phyloP scores from a whole-genome alignment of 2,888 invertebrate genomes.

The Luffia ferchaultella region DNA sequence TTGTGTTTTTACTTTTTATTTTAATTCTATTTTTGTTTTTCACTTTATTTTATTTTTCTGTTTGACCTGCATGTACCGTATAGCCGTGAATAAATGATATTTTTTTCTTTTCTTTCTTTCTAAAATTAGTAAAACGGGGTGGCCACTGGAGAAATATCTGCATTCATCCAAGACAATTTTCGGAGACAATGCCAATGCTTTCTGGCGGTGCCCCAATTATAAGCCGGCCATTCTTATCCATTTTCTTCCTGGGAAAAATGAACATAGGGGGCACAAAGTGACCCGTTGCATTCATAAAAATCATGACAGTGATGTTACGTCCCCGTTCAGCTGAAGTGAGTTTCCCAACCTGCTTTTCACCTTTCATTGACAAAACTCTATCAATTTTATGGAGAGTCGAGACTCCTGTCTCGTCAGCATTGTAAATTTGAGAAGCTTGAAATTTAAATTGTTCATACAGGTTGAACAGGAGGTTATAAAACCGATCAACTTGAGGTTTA shows the following conservation, averaged over 20 bases:
- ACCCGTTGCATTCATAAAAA: constrained; percentile 6
- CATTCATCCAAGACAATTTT: constrained; percentile 7
- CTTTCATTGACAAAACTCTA: constrained; percentile 9
- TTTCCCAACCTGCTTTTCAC: constrained; percentile 12
- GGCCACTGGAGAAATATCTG: constrained; percentile 11
- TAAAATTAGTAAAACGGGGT: constrained; percentile 5
- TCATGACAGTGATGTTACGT: constrained; percentile 4
- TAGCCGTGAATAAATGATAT: no score
- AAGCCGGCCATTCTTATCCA: constrained; percentile 11
- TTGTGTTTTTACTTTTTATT: no score
- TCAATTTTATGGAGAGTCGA: constrained; percentile 9
- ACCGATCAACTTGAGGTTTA: constrained; percentile 11
- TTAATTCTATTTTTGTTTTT: no score
- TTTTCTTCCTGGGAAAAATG: constrained; percentile 12
- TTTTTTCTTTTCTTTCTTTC: no score
- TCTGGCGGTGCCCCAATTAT: constrained; percentile 11
- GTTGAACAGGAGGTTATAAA: constrained; percentile 7
- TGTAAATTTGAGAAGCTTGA: constrained; percentile 8
- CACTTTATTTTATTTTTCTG: no score
- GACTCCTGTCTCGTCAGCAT: constrained; percentile 11
- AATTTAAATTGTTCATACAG: constrained; percentile 9
- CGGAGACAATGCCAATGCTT: constrained; percentile 7
- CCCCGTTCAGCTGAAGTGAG: constrained; percentile 11
- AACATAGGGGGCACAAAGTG: constrained; percentile 7
- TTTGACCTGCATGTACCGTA: no score